These are phyloP conservation scores for Nephotettix cincticeps DNA, from an alignment of 1,140 invertebrate genomes.

Conservation along the genomic window DNA sequence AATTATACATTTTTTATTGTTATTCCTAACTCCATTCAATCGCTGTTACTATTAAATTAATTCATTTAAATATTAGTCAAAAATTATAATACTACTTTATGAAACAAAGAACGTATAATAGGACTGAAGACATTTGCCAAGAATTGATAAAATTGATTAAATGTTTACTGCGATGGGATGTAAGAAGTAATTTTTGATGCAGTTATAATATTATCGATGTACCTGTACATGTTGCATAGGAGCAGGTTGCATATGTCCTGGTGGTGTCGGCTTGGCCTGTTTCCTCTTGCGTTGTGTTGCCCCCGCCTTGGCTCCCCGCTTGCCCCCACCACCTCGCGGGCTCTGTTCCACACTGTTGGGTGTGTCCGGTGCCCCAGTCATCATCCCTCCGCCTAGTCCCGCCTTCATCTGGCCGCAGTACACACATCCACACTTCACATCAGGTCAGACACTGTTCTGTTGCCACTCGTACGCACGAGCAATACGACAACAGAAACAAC, in stretches of 20 bases:
- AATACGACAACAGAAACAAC: constrained; percentile 24
- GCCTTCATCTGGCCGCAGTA: constrained; percentile 51
- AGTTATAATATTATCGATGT: too few species aligned
- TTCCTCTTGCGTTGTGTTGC: constrained; percentile 39
- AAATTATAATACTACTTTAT: too few species aligned
- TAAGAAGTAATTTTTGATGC: too few species aligned
- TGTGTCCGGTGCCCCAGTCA: constrained; percentile 37
- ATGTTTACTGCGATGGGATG: too few species aligned
- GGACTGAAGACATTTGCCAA: too few species aligned
- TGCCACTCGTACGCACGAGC: constrained; percentile 17
- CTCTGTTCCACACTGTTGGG: constrained; percentile 42
- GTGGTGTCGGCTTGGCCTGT: constrained; percentile 36
- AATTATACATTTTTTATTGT: too few species aligned
- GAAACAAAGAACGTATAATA: too few species aligned
- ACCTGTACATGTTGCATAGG: constrained; percentile 37
- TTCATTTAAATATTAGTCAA: too few species aligned
- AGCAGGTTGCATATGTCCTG: constrained; percentile 33
- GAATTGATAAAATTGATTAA: too few species aligned
- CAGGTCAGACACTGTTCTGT: constrained; percentile 40
- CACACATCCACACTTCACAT: constrained; percentile 46
- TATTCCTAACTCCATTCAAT: too few species aligned
- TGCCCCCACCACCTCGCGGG: constrained; percentile 45
- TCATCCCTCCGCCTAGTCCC: constrained; percentile 29
- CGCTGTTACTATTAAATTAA: too few species aligned
- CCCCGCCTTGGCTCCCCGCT: constrained; percentile 35